Evolutionary conservation across 2,888 invertebrate genomes (phyloP).

Genomic region (Amblyjoppa fuscipennis): DNA sequence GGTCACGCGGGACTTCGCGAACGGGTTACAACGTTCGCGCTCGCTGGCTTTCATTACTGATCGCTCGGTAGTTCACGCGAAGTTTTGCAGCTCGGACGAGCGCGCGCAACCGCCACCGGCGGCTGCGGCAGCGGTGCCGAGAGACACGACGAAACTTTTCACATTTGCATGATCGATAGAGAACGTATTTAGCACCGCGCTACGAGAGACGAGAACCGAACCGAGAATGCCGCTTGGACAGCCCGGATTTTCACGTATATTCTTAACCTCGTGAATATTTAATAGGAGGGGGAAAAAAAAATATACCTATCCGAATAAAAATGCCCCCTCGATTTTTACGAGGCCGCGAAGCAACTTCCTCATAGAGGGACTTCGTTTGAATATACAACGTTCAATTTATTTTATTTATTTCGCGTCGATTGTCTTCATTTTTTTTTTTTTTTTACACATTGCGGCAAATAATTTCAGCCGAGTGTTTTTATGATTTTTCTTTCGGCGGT

Average conservation of each 20-base stretch:
- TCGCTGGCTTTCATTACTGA: conserved; percentile 67
- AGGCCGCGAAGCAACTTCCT: not conserved
- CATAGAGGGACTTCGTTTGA: not conserved
- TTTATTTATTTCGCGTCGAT: not conserved
- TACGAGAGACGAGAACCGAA: not conserved
- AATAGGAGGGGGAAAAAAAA: conserved; percentile 15
- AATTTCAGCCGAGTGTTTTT: not conserved
- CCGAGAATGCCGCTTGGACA: conserved; percentile 40
- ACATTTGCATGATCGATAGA: conserved; percentile 70
- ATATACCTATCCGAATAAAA: not conserved
- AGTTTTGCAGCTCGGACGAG: conserved; percentile 47
- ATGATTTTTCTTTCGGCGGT: not conserved
- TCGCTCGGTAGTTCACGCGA: conserved; percentile 50
- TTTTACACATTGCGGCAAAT: not conserved
- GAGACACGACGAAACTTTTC: conserved; percentile 65
- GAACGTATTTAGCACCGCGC: conserved; percentile 64
- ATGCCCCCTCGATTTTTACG: not conserved
- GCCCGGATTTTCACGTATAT: conserved; percentile 42
- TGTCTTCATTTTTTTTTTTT: not conserved
- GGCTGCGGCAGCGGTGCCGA: conserved; percentile 8
- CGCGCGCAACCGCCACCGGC: conserved; percentile 7
- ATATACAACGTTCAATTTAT: not conserved
- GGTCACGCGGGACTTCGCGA: conserved; percentile 2
- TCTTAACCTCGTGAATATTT: conserved; percentile 57
- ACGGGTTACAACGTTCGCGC: conserved; percentile 7